phyloP scores from a whole-genome alignment of 1,140 invertebrate genomes.

The Nasonia giraulti region DNA sequence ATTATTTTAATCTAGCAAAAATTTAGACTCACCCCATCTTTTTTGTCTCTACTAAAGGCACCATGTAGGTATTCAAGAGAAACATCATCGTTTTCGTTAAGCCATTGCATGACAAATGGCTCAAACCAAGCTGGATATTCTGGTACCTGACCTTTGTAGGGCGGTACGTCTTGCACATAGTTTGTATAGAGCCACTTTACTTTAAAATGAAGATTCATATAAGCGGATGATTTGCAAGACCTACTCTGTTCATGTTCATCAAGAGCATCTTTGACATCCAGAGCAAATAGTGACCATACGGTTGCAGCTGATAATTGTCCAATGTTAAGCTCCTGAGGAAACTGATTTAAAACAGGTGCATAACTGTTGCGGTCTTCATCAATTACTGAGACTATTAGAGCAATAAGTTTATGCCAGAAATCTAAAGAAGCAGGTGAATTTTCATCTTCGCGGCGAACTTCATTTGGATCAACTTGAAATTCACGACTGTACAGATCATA shows the following conservation, averaged over 20 bases:
- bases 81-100: slow-evolving; percentile 99
- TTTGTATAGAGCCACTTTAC: slow-evolving; percentile 99
- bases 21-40: slow-evolving; percentile 90
- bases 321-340: slow-evolving; percentile 93
- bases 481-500: slow-evolving; percentile 95
- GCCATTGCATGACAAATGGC: slow-evolving; percentile 99
- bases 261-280: slow-evolving; percentile 98
- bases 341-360: slow-evolving; percentile 98
- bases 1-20: neutral
- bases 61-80: slow-evolving; percentile 99
- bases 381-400: slow-evolving; percentile 97
- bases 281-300: slow-evolving; percentile 97
- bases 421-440: slow-evolving; percentile 94
- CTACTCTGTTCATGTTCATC: slow-evolving; percentile 98
- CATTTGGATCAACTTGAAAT: slow-evolving; percentile 93
- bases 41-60: slow-evolving; percentile 98
- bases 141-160: slow-evolving; percentile 94
- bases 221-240: slow-evolving; percentile 97
- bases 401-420: slow-evolving; percentile 99
- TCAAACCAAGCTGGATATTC: slow-evolving; percentile 99
- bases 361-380: slow-evolving; percentile 99
- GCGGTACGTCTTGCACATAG: slow-evolving; percentile 98
- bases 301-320: slow-evolving; percentile 96
- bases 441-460: slow-evolving; percentile 89
- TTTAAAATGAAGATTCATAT: slow-evolving; percentile 99